Conservation (phyloP, 2,888 invertebrate species). For the Latrodectus hesperus region DNA sequence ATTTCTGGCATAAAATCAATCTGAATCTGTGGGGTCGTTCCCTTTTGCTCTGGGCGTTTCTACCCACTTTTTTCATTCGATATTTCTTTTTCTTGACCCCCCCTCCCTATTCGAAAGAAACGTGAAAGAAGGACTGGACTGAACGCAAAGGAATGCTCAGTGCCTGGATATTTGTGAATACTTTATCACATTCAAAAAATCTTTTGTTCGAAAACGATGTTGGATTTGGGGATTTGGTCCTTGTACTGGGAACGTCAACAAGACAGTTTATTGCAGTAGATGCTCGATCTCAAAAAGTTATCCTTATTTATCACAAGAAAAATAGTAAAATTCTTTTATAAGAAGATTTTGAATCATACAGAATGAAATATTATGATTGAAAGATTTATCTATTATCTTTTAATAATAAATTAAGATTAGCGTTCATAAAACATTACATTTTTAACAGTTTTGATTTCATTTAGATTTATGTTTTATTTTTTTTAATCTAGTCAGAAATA, state of each 20-base stretch:
- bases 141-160: constrained; percentile 38
- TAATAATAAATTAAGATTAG: no score
- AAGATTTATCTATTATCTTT: no score
- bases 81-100: constrained; percentile 8
- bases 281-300: no score
- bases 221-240: constrained; percentile 41
- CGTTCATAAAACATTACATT: no score
- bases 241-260: constrained; percentile 13
- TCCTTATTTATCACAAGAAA: no score
- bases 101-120: constrained; percentile 8
- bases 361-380: no score
- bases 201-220: constrained; percentile 48
- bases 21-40: background rate
- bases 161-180: constrained; percentile 55
- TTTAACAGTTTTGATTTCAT: no score
- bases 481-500: no score
- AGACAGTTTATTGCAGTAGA: no score
- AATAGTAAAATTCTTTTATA: no score
- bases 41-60: constrained; percentile 56
- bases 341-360: no score
- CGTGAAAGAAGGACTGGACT: constrained; percentile 23
- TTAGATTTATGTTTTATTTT: no score
- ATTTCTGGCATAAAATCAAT: constrained; percentile 24
- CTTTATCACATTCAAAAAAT: constrained; percentile 59
- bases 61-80: constrained; percentile 7